These are phyloP conservation scores for Delphinapterus leucas DNA, from an alignment of 2,113 vertebrate species.

Conservation along the genomic window DNA sequence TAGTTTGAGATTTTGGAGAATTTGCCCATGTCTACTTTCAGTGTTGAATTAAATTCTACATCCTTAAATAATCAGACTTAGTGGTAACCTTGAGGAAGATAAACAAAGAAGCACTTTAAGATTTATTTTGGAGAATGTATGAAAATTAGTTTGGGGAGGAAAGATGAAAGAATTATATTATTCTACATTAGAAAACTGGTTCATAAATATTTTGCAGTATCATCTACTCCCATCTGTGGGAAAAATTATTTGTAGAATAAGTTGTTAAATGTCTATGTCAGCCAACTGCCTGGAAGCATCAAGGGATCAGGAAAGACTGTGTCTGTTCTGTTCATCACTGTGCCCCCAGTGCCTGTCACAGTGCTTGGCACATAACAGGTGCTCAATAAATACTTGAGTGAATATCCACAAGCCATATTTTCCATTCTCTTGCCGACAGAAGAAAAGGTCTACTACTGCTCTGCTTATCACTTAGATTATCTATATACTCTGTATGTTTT, in stretches of 20 bases:
- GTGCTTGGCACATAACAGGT: background rate
- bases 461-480: background rate
- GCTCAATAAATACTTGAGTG: background rate
- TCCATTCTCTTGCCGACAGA: background rate
- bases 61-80: background rate
- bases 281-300: background rate
- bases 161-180: background rate
- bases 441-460: background rate
- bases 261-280: background rate
- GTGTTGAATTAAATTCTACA: background rate
- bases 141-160: background rate
- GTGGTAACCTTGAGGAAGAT: background rate
- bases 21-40: background rate
- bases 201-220: background rate
- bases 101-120: background rate
- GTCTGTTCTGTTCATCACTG: background rate
- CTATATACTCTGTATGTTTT: background rate
- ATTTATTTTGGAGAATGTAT: background rate
- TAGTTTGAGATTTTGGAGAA: background rate
- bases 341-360: background rate
- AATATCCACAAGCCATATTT: background rate
- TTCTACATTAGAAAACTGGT: background rate
- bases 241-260: background rate
- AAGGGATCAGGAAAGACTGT: background rate
- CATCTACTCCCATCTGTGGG: background rate